These are phyloP conservation scores for Caranx melampygus DNA, from an alignment of 2,113 vertebrate genomes.

Conservation along the genomic window DNA sequence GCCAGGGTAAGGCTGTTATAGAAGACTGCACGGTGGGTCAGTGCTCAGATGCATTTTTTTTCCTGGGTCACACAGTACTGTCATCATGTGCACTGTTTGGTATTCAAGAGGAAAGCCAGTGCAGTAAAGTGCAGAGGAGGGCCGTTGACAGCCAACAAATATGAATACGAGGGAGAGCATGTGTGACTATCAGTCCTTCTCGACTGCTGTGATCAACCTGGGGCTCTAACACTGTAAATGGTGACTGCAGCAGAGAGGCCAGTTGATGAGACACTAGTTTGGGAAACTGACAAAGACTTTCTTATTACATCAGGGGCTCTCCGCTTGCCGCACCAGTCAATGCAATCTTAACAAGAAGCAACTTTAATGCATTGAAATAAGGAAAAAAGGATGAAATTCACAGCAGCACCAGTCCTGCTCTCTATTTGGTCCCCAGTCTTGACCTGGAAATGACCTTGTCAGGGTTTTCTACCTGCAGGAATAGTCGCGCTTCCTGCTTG, in stretches of 20 bases:
- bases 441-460: not conserved
- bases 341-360: not conserved
- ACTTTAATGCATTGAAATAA: not conserved
- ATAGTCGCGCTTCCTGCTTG: not conserved
- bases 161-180: not conserved
- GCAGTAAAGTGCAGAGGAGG: slow-evolving; percentile 25
- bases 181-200: slow-evolving; percentile 40
- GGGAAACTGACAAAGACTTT: not conserved
- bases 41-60: slow-evolving; percentile 9
- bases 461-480: not conserved
- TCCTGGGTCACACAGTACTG: slow-evolving; percentile 9
- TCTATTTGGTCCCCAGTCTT: not conserved
- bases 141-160: slow-evolving; percentile 39
- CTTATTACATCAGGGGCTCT: not conserved
- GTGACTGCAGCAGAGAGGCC: not conserved
- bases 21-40: slow-evolving; percentile 16
- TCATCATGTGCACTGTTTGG: slow-evolving; percentile 32
- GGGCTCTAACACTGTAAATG: slow-evolving; percentile 17
- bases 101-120: slow-evolving; percentile 33
- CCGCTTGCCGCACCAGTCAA: not conserved
- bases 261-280: not conserved
- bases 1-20: not conserved
- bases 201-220: slow-evolving; percentile 30
- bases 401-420: not conserved
- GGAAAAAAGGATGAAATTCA: not conserved